A percentile compares a stretch with the other conserved stretches of the same genome.
These are phyloP conservation scores for Callopanchax toddi DNA, from an alignment of 2,113 vertebrate species.

Conservation along the genomic window DNA sequence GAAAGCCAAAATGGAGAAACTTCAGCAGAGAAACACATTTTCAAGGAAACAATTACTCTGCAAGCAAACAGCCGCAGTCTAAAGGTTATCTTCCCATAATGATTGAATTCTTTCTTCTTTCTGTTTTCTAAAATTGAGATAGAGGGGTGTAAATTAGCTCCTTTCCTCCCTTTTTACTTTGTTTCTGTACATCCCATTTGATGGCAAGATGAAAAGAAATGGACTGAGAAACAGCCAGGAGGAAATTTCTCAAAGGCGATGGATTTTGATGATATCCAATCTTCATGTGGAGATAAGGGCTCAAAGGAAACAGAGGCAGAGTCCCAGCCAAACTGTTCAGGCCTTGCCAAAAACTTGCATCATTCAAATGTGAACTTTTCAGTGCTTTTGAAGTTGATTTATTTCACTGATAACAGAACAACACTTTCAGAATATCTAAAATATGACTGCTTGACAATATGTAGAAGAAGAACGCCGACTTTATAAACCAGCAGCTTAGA, in stretches of 20 bases:
- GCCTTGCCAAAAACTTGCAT: slow-evolving; percentile 30
- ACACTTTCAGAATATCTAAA: neutral
- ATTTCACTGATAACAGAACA: neutral
- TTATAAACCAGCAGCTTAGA: too few relatives aligned
- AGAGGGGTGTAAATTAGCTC: slow-evolving; percentile 28
- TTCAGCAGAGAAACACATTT: slow-evolving; percentile 33
- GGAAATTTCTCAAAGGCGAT: slow-evolving; percentile 54
- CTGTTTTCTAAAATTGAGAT: slow-evolving; percentile 30
- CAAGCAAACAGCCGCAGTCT: slow-evolving; percentile 33
- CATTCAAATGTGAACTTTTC: slow-evolving; percentile 34
- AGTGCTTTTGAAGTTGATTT: neutral
- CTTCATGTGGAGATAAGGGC: slow-evolving; percentile 45
- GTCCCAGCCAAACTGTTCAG: slow-evolving; percentile 14
- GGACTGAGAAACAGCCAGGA: slow-evolving; percentile 38
- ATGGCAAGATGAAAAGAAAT: slow-evolving; percentile 57
- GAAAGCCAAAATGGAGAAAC: slow-evolving; percentile 13
- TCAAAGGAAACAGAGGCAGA: slow-evolving; percentile 43
- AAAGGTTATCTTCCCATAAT: slow-evolving; percentile 57
- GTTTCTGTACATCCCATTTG: slow-evolving; percentile 37
- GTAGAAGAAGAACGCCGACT: too few relatives aligned
- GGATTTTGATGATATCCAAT: slow-evolving; percentile 59
- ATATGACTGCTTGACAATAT: neutral
- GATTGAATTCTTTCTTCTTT: slow-evolving; percentile 39
- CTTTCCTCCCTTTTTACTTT: slow-evolving; percentile 22
- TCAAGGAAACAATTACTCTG: slow-evolving; percentile 51